These are phyloP conservation scores for Lagopus leucura DNA, from an alignment of 2,113 vertebrate genomes.

Conservation along the genomic window DNA sequence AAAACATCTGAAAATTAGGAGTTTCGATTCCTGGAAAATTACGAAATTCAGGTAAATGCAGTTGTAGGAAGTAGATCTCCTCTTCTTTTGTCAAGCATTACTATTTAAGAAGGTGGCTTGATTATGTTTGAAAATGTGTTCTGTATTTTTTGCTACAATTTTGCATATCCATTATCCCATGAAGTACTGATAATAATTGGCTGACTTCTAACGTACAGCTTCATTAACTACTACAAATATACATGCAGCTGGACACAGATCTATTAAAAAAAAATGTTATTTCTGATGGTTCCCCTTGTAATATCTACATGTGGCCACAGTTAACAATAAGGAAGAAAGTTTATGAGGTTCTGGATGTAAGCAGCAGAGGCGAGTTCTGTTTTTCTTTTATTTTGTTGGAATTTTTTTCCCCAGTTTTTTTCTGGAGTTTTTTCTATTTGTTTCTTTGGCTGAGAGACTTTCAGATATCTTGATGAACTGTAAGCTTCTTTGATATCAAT, in stretches of 20 bases:
- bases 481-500: neutral
- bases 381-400: neutral
- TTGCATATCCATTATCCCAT: neutral
- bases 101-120: neutral
- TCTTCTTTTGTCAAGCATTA: neutral
- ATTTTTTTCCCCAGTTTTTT: neutral
- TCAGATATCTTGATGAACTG: neutral
- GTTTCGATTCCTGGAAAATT: neutral
- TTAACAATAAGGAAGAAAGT: neutral
- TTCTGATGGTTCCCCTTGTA: neutral
- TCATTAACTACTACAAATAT: neutral
- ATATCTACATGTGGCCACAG: neutral
- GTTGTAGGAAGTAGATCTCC: neutral
- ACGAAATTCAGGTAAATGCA: neutral
- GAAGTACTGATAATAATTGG: neutral
- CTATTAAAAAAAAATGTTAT: neutral
- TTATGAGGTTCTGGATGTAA: neutral
- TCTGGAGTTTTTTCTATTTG: neutral
- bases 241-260: neutral
- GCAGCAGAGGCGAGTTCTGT: neutral
- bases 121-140: neutral
- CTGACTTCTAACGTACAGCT: neutral
- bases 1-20: neutral
- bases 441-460: neutral
- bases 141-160: neutral